A percentile compares a stretch with the other conserved stretches of the same genome.
Conservation (phyloP, 2,113 vertebrate genomes). For the Cochlearius cochlearius region DNA sequence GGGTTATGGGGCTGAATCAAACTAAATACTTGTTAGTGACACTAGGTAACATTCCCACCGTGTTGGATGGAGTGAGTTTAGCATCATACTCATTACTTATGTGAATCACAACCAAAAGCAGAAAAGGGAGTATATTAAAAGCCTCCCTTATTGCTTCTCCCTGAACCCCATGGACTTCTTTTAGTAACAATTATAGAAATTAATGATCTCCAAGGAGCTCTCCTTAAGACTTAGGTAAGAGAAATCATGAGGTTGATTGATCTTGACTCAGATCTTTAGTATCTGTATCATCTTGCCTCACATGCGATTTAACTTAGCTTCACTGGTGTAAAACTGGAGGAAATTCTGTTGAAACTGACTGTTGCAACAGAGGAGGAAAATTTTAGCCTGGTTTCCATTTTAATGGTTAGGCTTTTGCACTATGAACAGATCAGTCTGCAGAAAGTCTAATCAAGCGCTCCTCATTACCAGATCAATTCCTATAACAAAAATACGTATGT, state of each 20-base stretch:
- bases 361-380: not conserved
- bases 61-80: not conserved
- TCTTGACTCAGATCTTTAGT: not conserved
- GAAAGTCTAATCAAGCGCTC: not conserved
- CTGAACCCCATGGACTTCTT: not conserved
- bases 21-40: constrained; percentile 20
- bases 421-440: not conserved
- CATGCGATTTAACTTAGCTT: not conserved
- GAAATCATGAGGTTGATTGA: not conserved
- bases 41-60: constrained; percentile 8
- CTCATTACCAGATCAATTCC: not conserved
- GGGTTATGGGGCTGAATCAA: constrained; percentile 25
- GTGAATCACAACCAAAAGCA: not conserved
- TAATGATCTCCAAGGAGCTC: not conserved
- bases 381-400: not conserved
- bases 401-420: not conserved
- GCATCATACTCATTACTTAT: not conserved
- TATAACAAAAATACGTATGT: not conserved
- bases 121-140: not conserved
- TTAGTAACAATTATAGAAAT: not conserved
- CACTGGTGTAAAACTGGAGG: not conserved
- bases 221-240: not conserved
- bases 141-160: not conserved
- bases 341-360: not conserved
- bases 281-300: not conserved